Conservation (phyloP, 2,797 vertebrate species). For the Anguilla megastoma region DNA sequence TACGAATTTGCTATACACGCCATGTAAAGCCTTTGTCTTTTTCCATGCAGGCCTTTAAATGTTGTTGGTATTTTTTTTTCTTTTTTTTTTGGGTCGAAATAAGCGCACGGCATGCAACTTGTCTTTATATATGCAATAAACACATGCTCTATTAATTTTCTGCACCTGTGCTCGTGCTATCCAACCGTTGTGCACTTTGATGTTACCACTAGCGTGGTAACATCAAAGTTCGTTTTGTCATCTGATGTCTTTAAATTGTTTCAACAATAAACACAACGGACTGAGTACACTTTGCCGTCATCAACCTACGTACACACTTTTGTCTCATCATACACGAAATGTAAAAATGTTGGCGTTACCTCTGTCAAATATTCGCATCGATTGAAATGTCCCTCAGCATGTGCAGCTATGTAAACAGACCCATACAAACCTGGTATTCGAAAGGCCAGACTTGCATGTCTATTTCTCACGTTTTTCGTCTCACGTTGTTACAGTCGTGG, state of each 20-base stretch:
- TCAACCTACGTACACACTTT: background rate
- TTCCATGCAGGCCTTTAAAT: background rate
- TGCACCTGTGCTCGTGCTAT: background rate
- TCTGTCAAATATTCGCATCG: background rate
- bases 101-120: background rate
- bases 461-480: background rate
- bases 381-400: background rate
- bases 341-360: background rate
- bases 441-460: background rate
- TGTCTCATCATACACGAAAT: background rate
- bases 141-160: conserved; percentile 20
- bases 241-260: background rate
- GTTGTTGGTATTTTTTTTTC: background rate
- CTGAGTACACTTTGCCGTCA: background rate
- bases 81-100: background rate
- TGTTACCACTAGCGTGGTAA: background rate
- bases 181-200: background rate
- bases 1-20: background rate
- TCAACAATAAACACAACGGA: background rate
- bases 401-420: background rate
- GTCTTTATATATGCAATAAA: conserved; percentile 12
- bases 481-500: background rate
- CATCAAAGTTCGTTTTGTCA: background rate
- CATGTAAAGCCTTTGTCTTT: background rate
- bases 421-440: background rate